These are phyloP conservation scores for Listronotus bonariensis DNA, from an alignment of 1,140 invertebrate species.

Conservation along the genomic window DNA sequence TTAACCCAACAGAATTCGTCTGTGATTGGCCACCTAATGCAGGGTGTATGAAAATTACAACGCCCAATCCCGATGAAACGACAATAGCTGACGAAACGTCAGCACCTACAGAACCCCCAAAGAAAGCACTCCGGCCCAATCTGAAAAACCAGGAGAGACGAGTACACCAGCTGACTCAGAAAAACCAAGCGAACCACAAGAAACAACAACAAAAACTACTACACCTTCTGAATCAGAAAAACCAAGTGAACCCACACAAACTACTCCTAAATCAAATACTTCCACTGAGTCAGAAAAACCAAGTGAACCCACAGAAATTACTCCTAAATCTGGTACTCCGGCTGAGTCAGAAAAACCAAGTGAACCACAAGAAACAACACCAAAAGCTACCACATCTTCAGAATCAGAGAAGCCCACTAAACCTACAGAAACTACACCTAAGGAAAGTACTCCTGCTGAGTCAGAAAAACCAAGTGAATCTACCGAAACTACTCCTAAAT, in stretches of 20 bases:
- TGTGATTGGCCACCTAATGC: slow-evolving; percentile 54
- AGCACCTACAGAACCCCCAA: slow-evolving; percentile 7
- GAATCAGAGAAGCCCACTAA: neutral
- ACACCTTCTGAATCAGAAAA: neutral
- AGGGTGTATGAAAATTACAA: slow-evolving; percentile 39
- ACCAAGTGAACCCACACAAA: neutral
- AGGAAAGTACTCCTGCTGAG: neutral
- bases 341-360: neutral
- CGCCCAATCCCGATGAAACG: slow-evolving; percentile 12
- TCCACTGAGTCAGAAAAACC: neutral
- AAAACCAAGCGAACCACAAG: slow-evolving; percentile 1
- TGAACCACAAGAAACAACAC: neutral
- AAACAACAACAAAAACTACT: neutral
- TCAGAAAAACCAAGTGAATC: neutral
- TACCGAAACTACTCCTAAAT: neutral
- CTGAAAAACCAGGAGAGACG: slow-evolving; percentile 15
- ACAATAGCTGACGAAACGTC: slow-evolving; percentile 4
- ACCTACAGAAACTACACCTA: neutral
- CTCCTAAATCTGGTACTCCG: neutral
- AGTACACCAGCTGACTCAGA: neutral
- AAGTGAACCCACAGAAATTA: neutral
- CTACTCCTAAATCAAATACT: slow-evolving; percentile 7
- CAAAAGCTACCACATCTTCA: neutral
- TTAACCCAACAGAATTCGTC: slow-evolving; percentile 48
- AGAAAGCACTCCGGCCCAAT: slow-evolving; percentile 5